phyloP scores from a whole-genome alignment of 2,113 vertebrate species.

The Nestor notabilis region DNA sequence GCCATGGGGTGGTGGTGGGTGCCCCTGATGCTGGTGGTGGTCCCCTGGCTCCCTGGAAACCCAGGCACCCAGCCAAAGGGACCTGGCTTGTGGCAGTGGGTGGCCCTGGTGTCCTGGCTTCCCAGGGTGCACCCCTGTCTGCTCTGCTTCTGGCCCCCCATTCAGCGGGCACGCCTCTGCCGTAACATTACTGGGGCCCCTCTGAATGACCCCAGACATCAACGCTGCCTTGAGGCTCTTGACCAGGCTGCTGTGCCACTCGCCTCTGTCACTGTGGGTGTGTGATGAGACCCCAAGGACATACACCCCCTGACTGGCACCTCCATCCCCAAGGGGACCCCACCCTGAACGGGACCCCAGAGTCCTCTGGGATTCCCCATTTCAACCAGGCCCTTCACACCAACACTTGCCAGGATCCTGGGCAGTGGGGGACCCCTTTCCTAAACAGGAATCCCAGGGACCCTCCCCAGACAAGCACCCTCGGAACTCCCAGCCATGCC shows the following conservation, averaged over 20 bases:
- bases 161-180: not conserved
- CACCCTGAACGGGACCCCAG: not conserved
- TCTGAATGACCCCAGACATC: rapidly evolving
- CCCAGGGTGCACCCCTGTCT: not conserved
- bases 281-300: not conserved
- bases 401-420: not conserved
- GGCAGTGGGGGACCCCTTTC: not conserved
- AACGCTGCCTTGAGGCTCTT: not conserved
- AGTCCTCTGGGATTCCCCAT: not conserved
- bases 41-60: not conserved
- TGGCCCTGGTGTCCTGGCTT: not conserved
- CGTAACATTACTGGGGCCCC: not conserved
- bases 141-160: not conserved
- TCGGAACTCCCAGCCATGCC: not conserved
- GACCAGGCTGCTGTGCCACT: not conserved
- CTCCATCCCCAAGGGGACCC: not conserved
- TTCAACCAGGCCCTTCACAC: not conserved
- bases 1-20: not conserved
- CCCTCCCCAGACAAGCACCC: not conserved
- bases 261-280: not conserved
- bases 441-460: not conserved
- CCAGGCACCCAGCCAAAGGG: not conserved
- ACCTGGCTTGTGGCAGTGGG: not conserved
- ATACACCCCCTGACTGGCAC: not conserved
- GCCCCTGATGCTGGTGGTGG: not conserved